phyloP scores from a whole-genome alignment of 2,797 vertebrate genomes.

The Xenops minutus region DNA sequence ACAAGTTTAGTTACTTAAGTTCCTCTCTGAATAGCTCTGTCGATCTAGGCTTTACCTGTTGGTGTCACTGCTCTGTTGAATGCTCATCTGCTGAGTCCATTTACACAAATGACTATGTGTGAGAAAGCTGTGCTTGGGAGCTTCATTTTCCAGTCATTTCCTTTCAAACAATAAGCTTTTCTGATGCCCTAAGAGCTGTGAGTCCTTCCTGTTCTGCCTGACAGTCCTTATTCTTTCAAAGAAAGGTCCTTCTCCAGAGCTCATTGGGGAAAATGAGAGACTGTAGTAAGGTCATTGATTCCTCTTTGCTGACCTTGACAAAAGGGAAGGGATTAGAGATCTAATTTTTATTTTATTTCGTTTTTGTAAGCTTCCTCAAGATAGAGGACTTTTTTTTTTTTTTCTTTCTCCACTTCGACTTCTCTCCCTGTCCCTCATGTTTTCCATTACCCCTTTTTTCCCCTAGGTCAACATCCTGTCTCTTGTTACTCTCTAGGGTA shows the following conservation, averaged over 20 bases:
- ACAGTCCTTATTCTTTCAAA: not conserved
- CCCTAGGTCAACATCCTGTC: not conserved
- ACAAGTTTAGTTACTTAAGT: not conserved
- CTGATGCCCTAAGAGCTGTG: not conserved
- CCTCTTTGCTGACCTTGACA: not conserved
- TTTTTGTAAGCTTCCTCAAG: not conserved
- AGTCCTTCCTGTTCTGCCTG: not conserved
- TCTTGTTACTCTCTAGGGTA: not conserved
- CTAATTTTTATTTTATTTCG: not conserved
- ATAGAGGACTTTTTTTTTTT: not conserved
- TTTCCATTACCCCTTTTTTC: not conserved
- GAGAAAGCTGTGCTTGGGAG: not conserved
- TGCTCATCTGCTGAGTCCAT: not conserved
- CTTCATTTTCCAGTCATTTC: not conserved
- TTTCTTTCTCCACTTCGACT: not conserved
- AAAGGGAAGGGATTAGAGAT: not conserved
- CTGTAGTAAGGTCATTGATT: not conserved
- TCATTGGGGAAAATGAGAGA: not conserved
- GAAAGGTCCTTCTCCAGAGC: not conserved
- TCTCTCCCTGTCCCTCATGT: not conserved
- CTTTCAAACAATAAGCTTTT: not conserved
- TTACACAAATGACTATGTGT: not conserved
- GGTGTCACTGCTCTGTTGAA: not conserved
- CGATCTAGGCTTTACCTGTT: not conserved
- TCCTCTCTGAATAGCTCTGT: not conserved